Conservation (phyloP, 1,140 invertebrate species). For the Brachionus angularis region DNA sequence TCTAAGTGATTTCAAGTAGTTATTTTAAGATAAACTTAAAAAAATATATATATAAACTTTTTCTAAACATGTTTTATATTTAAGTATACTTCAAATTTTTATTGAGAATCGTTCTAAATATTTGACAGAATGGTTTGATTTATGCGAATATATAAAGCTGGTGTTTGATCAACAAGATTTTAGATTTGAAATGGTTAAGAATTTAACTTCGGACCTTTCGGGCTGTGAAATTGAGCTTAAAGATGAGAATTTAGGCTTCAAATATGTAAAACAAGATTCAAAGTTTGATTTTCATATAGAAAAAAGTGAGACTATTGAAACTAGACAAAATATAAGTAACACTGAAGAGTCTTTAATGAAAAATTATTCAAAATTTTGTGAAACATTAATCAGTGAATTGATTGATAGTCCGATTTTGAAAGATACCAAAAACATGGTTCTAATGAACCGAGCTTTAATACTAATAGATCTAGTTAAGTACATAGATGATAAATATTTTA, state of each 20-base stretch:
- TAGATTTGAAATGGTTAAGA: neutral
- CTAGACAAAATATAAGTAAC: no score
- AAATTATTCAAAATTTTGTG: no score
- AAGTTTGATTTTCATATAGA: no score
- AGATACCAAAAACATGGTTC: neutral
- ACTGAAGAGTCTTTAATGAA: no score
- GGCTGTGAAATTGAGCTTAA: constrained; percentile 3
- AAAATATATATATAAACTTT: no score
- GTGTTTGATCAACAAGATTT: neutral
- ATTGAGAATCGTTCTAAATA: neutral
- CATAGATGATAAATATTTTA: constrained; percentile 1
- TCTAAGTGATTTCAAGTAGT: constrained; percentile 4
- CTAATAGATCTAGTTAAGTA: constrained; percentile 17
- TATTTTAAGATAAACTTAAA: no score
- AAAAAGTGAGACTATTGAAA: no score
- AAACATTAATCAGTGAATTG: no score
- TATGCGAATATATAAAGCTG: neutral
- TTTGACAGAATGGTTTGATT: constrained; percentile 30
- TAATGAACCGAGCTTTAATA: constrained; percentile 13
- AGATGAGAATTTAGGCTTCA: no score
- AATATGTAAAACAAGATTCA: no score
- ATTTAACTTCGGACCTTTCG: neutral
- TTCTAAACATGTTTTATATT: no score
- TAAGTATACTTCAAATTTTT: neutral
- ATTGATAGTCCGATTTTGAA: neutral